phyloP scores from a whole-genome alignment of 1,140 invertebrate species.

The Trinorchestia longiramus region DNA sequence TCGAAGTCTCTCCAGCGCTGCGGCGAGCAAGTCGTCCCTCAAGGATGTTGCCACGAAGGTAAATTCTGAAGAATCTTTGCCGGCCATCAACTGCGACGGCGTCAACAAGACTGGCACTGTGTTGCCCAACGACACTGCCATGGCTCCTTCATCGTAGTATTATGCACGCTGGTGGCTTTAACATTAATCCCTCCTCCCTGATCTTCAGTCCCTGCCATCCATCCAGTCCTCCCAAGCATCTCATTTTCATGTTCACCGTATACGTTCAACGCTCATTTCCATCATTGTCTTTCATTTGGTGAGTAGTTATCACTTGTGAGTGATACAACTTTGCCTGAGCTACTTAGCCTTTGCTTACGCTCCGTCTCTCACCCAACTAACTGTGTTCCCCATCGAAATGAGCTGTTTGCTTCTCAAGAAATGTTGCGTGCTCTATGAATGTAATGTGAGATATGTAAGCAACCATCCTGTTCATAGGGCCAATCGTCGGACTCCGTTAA shows the following conservation, averaged over 20 bases:
- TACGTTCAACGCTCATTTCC: neutral
- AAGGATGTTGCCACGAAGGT: neutral
- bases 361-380: neutral
- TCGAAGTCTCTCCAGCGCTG: conserved; percentile 29
- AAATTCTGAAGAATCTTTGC: neutral
- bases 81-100: conserved; percentile 3
- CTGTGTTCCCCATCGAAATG: neutral
- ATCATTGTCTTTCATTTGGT: conserved; percentile 27
- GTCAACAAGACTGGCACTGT: conserved; percentile 38
- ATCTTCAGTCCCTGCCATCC: neutral
- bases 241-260: neutral
- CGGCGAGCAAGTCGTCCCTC: conserved; percentile 10
- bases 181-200: conserved; percentile 4
- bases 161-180: conserved; percentile 45
- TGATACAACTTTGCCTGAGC: neutral
- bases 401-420: neutral
- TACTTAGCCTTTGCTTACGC: neutral
- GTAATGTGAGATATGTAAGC: neutral
- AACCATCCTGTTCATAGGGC: neutral
- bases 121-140: conserved; percentile 35
- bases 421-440: neutral
- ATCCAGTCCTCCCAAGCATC: neutral
- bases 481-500: neutral
- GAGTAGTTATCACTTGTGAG: neutral
- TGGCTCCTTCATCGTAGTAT: conserved; percentile 52